Base-by-base conservation (phyloP, 2,797 vertebrate genomes). In the Sandelia bainsii region DNA sequence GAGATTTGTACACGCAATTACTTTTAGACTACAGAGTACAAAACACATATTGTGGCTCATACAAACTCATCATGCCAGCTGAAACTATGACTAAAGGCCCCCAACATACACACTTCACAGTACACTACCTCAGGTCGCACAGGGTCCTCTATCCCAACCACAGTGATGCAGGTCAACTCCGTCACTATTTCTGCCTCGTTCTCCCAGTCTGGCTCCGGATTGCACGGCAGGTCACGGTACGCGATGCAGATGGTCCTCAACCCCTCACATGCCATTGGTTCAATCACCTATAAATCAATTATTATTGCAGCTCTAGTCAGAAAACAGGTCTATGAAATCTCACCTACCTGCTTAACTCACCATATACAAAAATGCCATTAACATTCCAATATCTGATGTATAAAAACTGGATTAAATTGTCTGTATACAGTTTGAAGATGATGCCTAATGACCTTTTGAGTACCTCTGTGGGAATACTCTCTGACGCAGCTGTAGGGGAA, bases 91-190 rank as follows among this genome's bases (percentile, higher is more conserved):
- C 3, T 56, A 54, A 13, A 27, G 40, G 6, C 29, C 6, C 29
- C 29, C 6, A 5, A 19, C 1, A 44, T 27, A 20, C 16, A 60
- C 46, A 61, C 67, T 44, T 44, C 1, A 34, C 20, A n/a, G 53
- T 16, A 7, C 5, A 39, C 10, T 92, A 97, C 97, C 96, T 98
- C 97, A 0, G 96, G 97, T 40, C 97, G 90, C 13, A 98, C 96
- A 0, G 97, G 97, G 86, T 98, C 97, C 79, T 98, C 97, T n/a
- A 98, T 98, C 65, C 96, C 97, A 17, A 98, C 96, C 40, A 98
- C 94, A 22, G 93, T 88, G 62, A 98, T 96, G 89, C 96, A 97
- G 74, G 94, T 97, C 80, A 97, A 82, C 67, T 97, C 94, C 0
- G 92, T 92, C 65, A 97, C 95, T 3, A 97, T 95, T 8, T 95